Conservation (phyloP, 2,113 vertebrate species). For the Campylomormyrus numenius region DNA sequence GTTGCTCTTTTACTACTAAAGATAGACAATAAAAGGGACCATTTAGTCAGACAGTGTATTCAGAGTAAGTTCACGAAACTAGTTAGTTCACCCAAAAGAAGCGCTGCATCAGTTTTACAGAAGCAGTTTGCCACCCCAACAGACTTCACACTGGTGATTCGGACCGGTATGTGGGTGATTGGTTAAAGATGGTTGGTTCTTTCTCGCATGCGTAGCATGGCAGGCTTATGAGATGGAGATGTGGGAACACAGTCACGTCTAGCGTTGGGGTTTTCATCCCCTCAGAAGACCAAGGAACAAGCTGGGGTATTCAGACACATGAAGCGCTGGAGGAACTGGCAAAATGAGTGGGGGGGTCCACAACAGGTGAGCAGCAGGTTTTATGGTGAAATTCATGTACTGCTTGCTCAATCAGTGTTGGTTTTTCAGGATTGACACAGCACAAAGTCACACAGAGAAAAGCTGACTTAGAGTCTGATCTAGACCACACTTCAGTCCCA, state of each 20-base stretch:
- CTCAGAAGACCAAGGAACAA: not conserved
- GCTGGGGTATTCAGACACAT: not conserved
- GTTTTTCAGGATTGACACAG: not conserved
- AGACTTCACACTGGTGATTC: not conserved
- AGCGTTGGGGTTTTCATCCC: too few relatives aligned
- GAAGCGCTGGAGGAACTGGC: not conserved
- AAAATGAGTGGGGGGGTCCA: not conserved
- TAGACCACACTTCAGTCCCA: not conserved
- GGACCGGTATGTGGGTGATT: not conserved
- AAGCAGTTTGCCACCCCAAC: not conserved
- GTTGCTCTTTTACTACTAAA: not conserved
- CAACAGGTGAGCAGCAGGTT: not conserved
- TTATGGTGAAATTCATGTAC: not conserved
- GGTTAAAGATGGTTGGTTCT: not conserved
- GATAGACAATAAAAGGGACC: not conserved
- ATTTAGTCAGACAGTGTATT: not conserved
- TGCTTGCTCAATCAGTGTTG: not conserved
- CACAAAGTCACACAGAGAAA: not conserved
- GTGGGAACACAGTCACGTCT: not conserved
- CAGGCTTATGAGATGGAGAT: not conserved
- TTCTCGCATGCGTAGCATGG: not conserved
- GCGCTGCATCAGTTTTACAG: not conserved
- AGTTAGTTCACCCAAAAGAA: not conserved
- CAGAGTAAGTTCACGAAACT: not conserved
- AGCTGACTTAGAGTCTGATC: not conserved